Evolutionary conservation across 2,797 vertebrate species (phyloP), one percentile per base, ranked within the genome.

Genomic region (Eospalax fontanierii): DNA sequence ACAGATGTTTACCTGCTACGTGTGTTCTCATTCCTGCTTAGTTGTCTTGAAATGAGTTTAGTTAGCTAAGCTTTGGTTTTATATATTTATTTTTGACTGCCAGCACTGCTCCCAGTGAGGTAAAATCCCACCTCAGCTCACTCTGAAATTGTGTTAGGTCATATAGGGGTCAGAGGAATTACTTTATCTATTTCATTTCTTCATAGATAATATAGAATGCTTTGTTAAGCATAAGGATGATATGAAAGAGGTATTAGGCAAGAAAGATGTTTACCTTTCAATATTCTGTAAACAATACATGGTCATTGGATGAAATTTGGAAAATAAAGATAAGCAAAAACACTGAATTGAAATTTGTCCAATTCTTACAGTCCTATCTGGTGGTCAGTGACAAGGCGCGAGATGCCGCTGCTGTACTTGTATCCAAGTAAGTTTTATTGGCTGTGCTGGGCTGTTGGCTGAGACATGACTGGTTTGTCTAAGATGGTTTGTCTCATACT

Each of bases 361-460:
- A 35, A 91, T 82, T 75, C 46, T 97, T 97, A n/a, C 96, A 99
- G 99, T 98, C 98, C 65, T 99, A 99, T 97, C 98, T 99, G 81
- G 97, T 98, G 33, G 99, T 99, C 96, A 98, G 98, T 43, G 99
- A 99, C 96, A 99, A 98, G 98, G 98, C 99, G 83, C 99, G 99
- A 81, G 99, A 99, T 92, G 99, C 99, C 65, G 99, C 99, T 95
- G 99, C 99, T 18, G 99, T 99, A 6, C 98, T 99, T 9, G 98
- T 99, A 85, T 99, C 99, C 98, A 99, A 99, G 99, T 99, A 99
- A 99, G 99, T 89, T 28, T 63, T 4, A 4, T 15, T 0, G 19
- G 54, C n/a, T 10, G 22, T 12, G 30, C 9, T 14, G 28, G 19
- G 40, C n/a, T 24, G 28, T 30, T 59, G 73, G 19, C 18, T 43